Evolutionary conservation across 2,888 invertebrate genomes (phyloP), one percentile per base, ranked within the genome.

Genomic region (Toxonevra muliebris): DNA sequence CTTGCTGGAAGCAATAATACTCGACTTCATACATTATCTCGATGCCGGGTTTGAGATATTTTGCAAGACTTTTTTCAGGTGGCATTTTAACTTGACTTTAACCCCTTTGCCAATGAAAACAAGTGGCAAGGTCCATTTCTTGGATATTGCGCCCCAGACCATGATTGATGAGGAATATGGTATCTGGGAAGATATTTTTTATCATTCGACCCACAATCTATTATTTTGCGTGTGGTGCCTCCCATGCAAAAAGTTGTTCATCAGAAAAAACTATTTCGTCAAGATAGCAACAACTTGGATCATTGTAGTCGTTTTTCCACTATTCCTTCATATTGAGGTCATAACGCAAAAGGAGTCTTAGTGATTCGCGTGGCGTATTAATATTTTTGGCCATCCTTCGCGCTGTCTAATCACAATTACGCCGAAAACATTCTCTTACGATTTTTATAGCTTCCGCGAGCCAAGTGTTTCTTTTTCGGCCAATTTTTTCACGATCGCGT

Each of bases 221-320:
- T 54, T 8, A 20, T 54, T 54, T n/a, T 54, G 20, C 17, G 17
- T 17, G 20, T 4, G 48, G 48, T n/a, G 48, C 48, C 10, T 48
- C 10, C 5, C 8, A 11, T 19, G 15, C 19, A 54, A 54, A 54
- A 7, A 54, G 20, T 54, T 54, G 13, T 54, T 54, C 20, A n/a
- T 54, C 54, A 17, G 54, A 54, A 54, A 10, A 54, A 54, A 48
- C 15, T n/a, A 54, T 54, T n/a, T 54, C 54, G 54, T 1, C 17
- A 54, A 19, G 17, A 54, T 20, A 54, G 20, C 20, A 54, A 17
- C 12, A 54, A 19, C 1, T 54, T 8, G 12, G 48, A 48, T 48
- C 48, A 10, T 5, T 48, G n/a, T 9, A 13, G 13, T 48, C 9
- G 8, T 15, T 48, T 10, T 15, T 48, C 15, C 15, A 48, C 15